Evolutionary conservation across 2,797 vertebrate species (phyloP), one percentile per base, ranked within the genome.

Genomic region (Parotocinclus haroldoi): DNA sequence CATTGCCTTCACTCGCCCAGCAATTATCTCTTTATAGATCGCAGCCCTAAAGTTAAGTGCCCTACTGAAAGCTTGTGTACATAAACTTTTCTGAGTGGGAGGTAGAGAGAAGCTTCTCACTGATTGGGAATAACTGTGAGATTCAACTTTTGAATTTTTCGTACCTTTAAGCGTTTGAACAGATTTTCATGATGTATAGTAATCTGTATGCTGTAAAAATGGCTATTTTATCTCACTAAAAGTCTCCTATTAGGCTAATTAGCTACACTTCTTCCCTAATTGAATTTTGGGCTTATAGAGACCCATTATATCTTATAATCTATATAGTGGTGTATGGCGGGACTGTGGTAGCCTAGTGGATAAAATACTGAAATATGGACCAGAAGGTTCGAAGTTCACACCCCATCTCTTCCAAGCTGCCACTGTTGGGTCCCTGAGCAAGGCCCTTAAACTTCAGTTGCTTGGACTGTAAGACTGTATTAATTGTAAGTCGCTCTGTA

Each of bases 31-130:
- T 82, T 84, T 82, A 80, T 82, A 82, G 84, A 82, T 82, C 80
- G 88, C 82, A 86, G 84, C 83, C 84, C 54, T 80, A 77, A 79
- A 84, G 86, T 81, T 89, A 90, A 90, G 87, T 88, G 88, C 86
- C 81, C 63, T 58, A 80, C 88, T 91, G 88, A 90, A 91, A 92
- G 88, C 88, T 83, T 88, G 86, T 86, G 87, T 86, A 88, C 86
- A 89, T 86, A 89, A 87, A 89, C 80, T 80, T 80, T 71, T 76
- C 57, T 40, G 69, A 82, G 81, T 85, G 82, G 78, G 75, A 83
- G 81, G 79, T 74, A 77, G 77, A 77, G 80, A 75, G 66, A 63
- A 76, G 66, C 50, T 50, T 87, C 87, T 89, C 84, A 86, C 86
- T 83, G 74, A 75, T 36, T 71, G 62, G 78, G 78, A 78, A 84